Evolutionary conservation across 2,888 invertebrate genomes (phyloP), one percentile per base, ranked within the genome.

Genomic region (Lysandra bellargus): DNA sequence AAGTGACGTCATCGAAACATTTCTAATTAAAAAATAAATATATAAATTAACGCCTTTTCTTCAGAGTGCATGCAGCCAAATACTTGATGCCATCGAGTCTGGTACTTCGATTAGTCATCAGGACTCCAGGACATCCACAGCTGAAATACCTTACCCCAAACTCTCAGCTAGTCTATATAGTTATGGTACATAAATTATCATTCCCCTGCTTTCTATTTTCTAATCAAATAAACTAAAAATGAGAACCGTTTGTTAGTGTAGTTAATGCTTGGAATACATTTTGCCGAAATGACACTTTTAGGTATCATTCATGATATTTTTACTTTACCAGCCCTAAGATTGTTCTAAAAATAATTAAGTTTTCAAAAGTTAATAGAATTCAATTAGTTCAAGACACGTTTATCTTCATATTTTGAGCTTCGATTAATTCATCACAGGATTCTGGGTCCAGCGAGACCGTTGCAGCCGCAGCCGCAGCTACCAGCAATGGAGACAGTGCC

Each of bases 401-500:
- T 61, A 61, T 44, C 9, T 44, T 44, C 44, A 44, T 9, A 44
- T 44, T 44, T 44, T 2, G 44, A 44, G 44, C 44, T 9, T 44
- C 44, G 9, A 44, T 44, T 9, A 44, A 44, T 44, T 83, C 80
- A 23, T 81, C 2, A 82, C 60, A 61, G n/a, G n/a, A 61, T 61
- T 23, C 60, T 40, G 37, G 64, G 23, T 5, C 78, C 78, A 9
- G 80, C 76, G 64, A 78, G 80, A 61, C 78, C 79, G 40, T 79
- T 79, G 79, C 83, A 82, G 37, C 80, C 82, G 78, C 85, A 84
- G 14, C 81, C 83, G 80, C 87, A 86, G 81, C 81, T 82, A 44
- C 86, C 86, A 23, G 82, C 78, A 69, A 87, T 85, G 78, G 85
- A 82, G 44, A 87, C 87, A n/a, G 83, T 74, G 30, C 86, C 86